These are phyloP conservation scores for Magallana angulata DNA, from an alignment of 1,140 invertebrate genomes.

Conservation along the genomic window DNA sequence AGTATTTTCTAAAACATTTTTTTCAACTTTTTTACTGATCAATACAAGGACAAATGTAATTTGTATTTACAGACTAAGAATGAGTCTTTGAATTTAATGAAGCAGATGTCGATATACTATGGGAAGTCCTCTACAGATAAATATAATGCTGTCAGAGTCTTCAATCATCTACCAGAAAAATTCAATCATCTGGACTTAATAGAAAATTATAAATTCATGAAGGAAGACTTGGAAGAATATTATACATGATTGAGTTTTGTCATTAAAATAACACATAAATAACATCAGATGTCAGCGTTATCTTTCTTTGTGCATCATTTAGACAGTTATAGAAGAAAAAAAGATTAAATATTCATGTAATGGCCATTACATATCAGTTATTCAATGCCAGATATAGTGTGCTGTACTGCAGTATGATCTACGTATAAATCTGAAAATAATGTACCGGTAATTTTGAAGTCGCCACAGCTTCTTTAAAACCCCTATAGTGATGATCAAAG, in stretches of 20 bases:
- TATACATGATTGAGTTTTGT: constrained; percentile 7
- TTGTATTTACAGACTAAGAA: constrained; percentile 61
- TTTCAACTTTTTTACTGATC: not conserved
- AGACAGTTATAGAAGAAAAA: too few species aligned
- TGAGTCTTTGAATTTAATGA: constrained; percentile 63
- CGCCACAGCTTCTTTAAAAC: too few species aligned
- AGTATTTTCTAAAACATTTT: not conserved
- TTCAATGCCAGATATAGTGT: too few species aligned
- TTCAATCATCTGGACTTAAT: constrained; percentile 67
- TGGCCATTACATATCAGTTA: too few species aligned
- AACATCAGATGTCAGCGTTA: not conserved
- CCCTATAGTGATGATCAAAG: too few species aligned
- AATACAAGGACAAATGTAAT: too few species aligned
- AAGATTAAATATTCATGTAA: too few species aligned
- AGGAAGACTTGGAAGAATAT: constrained; percentile 47
- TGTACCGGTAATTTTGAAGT: too few species aligned
- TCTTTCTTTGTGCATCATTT: not conserved
- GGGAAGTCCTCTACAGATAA: constrained; percentile 54
- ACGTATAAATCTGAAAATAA: too few species aligned
- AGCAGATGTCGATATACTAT: constrained; percentile 68
- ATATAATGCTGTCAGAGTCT: constrained; percentile 62
- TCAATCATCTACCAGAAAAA: constrained; percentile 66
- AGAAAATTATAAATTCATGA: constrained; percentile 63
- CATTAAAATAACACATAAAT: not conserved
- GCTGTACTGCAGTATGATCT: too few species aligned